Conservation (phyloP, 2,888 invertebrate genomes). For the Prostheceraeus crozeri region DNA sequence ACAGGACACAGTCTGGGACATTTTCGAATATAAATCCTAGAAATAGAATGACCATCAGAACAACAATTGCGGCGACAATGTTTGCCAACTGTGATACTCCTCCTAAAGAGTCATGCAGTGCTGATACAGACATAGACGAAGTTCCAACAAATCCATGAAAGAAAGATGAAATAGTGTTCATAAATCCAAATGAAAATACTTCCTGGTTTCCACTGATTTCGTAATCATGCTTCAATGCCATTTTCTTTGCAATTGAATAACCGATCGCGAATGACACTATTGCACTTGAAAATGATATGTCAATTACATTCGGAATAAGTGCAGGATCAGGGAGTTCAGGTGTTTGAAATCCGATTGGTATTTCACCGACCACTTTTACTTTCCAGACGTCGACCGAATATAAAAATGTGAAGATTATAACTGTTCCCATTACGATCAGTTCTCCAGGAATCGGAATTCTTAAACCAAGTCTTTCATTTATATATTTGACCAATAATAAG, state of each 20-base stretch:
- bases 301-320: conserved; percentile 20
- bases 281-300: conserved; percentile 41
- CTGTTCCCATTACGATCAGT: conserved; percentile 42
- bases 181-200: conserved; percentile 38
- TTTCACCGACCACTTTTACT: conserved; percentile 37
- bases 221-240: conserved; percentile 56
- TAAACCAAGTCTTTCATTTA: conserved; percentile 50
- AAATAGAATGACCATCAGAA: conserved; percentile 73
- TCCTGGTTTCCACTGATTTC: conserved; percentile 53
- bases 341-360: conserved; percentile 36
- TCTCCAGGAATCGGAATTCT: conserved; percentile 55
- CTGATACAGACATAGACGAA: conserved; percentile 58
- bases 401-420: conserved; percentile 38
- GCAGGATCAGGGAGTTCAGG: conserved; percentile 28
- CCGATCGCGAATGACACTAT: conserved; percentile 53
- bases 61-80: conserved; percentile 68
- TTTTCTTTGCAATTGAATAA: conserved; percentile 55
- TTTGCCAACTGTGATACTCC: conserved; percentile 74
- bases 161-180: conserved; percentile 33
- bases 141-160: conserved; percentile 49
- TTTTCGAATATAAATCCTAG: conserved; percentile 79
- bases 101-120: conserved; percentile 75
- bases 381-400: conserved; percentile 36
- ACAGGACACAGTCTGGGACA: conserved; percentile 67
- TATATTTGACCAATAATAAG: conserved; percentile 48